Percentiles rank a stretch among this genome's conserved stretches.
Evolutionary conservation across 2,113 vertebrate species (phyloP).

Genomic region (Murina feae): DNA sequence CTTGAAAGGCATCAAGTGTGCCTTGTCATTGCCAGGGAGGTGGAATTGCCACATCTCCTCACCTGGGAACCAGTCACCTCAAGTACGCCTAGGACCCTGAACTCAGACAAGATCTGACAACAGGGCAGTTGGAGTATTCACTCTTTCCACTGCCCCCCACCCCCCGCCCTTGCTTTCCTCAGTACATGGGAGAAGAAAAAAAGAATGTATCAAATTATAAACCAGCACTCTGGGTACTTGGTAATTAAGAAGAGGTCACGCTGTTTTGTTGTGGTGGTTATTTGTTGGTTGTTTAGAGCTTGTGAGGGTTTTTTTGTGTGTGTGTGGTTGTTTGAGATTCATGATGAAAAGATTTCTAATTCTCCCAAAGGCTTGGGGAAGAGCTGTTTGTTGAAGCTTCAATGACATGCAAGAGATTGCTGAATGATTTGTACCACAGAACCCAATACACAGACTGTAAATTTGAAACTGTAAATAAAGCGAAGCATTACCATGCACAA

Average conservation of each 20-base stretch:
- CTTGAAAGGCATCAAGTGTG: not conserved
- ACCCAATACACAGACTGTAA: not conserved
- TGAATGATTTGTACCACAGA: not conserved
- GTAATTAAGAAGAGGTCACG: not conserved
- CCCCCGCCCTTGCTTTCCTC: not conserved
- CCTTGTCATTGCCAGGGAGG: not conserved
- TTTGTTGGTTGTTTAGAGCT: not conserved
- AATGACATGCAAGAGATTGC: not conserved
- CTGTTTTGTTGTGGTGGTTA: not conserved
- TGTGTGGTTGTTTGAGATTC: not conserved
- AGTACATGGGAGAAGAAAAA: not conserved
- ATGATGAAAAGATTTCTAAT: conserved; percentile 8
- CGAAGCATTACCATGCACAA: not conserved
- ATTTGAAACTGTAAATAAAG: not conserved
- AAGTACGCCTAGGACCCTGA: not conserved
- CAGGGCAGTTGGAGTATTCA: not conserved
- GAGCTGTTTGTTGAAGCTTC: not conserved
- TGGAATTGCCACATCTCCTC: not conserved
- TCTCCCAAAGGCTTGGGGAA: not conserved
- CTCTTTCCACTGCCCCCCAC: not conserved
- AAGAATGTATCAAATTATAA: not conserved
- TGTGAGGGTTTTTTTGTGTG: not conserved
- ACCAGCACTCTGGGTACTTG: not conserved
- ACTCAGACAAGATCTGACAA: not conserved
- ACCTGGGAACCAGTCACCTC: not conserved